Base-by-base conservation (phyloP, 2,797 vertebrate genomes). In the Moxostoma hubbsi region DNA sequence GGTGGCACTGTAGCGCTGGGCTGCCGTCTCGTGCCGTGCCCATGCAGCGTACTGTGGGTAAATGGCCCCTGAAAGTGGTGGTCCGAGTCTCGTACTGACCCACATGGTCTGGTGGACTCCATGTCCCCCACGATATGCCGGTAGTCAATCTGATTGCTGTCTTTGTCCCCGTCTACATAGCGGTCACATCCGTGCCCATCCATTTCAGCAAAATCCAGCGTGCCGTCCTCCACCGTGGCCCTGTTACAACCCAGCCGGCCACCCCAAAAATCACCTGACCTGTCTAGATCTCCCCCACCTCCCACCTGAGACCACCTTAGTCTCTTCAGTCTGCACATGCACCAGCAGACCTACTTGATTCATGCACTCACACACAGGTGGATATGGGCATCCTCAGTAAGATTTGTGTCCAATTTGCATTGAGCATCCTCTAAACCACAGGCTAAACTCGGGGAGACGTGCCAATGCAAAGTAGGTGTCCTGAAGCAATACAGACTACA, bases 1-100 rank as follows among this genome's bases (percentile, higher is more conserved):
- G 13, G 95, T 96, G 73, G 95, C 95, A 12, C 89, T 95, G 92
- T 96, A 96, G 62, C 96, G 90, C 89, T 97, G 96, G 24, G 96
- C 96, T 7, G 95, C 96, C 0, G 96, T 97, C 93, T 96, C 95
- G 70, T 96, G 95, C 3, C 94, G 8, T 83, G 83, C 45, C 89
- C 89, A 13, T 95, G 93, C 13, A 89, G 82, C 2, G 74, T 73
- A 54, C 91, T 87, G 82, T 95, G 93, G 46, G 85, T 80, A 54
- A 89, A 88, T 2, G 87, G 64, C 51, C 90, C 87, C 0, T 85
- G 92, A 5, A 89, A 82, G 10, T 89, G 91, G 24, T 90, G 93
- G 46, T 93, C 93, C 1, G 87, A 89, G 0, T 94, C 94, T 78
- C 88, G 84, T 76, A 84, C 88, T 1, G 87, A 69, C 72, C 87